phyloP scores from a whole-genome alignment of 2,113 vertebrate species.

The Leptocoma aspasia region DNA sequence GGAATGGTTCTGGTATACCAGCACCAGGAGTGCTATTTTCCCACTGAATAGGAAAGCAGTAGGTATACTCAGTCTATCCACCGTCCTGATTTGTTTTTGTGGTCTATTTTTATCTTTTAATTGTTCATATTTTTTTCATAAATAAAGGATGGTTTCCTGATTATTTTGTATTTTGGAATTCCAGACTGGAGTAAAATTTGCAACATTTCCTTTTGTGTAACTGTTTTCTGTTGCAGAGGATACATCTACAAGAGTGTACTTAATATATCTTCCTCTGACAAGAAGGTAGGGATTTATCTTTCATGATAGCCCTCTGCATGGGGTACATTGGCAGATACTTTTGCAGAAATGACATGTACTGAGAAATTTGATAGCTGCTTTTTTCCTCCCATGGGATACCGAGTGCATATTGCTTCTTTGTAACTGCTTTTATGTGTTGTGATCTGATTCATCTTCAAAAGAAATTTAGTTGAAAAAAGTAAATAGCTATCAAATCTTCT shows the following conservation, averaged over 20 bases:
- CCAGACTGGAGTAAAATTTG: neutral
- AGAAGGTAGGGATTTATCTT: neutral
- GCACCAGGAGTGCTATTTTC: neutral
- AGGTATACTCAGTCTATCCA: neutral
- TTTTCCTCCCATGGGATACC: neutral
- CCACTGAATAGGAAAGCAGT: neutral
- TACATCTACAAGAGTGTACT: neutral
- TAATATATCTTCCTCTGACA: neutral
- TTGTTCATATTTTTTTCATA: neutral
- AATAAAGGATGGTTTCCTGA: neutral
- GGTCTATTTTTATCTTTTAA: neutral
- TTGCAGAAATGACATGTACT: neutral
- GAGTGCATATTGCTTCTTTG: neutral
- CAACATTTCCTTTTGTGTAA: neutral
- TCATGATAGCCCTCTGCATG: neutral
- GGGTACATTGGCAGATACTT: neutral
- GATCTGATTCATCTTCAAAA: neutral
- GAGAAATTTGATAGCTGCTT: neutral
- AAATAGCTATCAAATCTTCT: neutral
- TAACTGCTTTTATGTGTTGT: neutral
- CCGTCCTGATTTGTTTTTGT: neutral
- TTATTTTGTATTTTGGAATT: neutral
- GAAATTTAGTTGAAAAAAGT: neutral
- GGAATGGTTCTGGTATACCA: neutral
- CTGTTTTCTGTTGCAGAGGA: neutral